Conservation (phyloP, 2,113 vertebrate species). For the Clarias macrocephalus region DNA sequence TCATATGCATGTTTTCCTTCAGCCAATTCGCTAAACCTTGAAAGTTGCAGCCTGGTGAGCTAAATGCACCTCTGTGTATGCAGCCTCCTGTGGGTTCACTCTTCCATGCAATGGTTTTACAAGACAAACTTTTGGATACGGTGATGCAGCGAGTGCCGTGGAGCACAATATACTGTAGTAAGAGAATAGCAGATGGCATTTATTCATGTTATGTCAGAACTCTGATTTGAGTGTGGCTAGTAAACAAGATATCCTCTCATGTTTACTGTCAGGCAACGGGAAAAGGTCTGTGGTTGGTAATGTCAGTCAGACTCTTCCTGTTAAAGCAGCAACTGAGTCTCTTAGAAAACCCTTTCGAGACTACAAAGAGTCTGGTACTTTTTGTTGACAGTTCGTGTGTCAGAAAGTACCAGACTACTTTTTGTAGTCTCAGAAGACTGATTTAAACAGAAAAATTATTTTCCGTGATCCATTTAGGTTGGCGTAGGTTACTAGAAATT, state of each 20-base stretch:
- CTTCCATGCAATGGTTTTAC: not conserved
- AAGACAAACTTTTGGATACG: not conserved
- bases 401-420: not conserved
- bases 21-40: not conserved
- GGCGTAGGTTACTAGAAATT: not conserved
- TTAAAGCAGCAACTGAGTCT: not conserved
- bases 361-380: not conserved
- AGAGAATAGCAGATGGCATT: not conserved
- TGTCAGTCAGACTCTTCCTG: not conserved
- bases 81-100: not conserved
- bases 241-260: not conserved
- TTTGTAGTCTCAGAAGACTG: not conserved
- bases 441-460: not conserved
- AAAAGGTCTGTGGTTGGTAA: slow-evolving; percentile 6
- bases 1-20: not conserved
- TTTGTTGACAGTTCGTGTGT: not conserved
- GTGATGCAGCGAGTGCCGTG: not conserved
- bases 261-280: not conserved
- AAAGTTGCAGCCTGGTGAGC: not conserved
- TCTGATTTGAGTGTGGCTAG: not conserved
- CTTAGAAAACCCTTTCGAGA: not conserved
- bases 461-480: not conserved
- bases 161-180: not conserved
- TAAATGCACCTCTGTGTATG: not conserved
- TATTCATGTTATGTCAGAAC: not conserved